These are phyloP conservation scores for Lates calcarifer DNA, from an alignment of 2,113 vertebrate genomes.

Conservation along the genomic window DNA sequence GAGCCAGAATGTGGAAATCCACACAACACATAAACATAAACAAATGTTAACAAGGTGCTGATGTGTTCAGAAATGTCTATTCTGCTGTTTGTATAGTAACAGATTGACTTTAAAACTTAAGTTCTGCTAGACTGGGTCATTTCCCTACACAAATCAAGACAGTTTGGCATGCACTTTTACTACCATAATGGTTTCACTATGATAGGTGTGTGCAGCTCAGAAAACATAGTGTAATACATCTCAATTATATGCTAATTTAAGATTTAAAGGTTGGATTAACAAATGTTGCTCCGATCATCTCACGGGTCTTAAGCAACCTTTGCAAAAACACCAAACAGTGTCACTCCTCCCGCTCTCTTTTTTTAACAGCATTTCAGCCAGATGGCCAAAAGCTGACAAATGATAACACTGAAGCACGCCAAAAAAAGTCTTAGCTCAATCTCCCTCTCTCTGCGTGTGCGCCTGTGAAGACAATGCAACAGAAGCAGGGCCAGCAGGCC, in stretches of 20 bases:
- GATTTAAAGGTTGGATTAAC: constrained; percentile 19
- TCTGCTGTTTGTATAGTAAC: not conserved
- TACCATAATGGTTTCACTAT: not conserved
- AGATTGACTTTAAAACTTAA: constrained; percentile 11
- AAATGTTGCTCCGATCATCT: constrained; percentile 1
- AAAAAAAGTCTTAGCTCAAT: constrained; percentile 58
- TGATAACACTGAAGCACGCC: constrained; percentile 45
- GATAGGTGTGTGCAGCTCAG: not conserved
- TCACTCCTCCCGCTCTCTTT: constrained; percentile 14
- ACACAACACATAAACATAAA: not conserved
- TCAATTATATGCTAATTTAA: constrained; percentile 7
- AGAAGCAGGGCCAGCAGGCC: constrained; percentile 56
- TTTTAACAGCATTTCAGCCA: constrained; percentile 39
- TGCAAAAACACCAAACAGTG: constrained; percentile 1
- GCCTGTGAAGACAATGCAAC: constrained; percentile 64
- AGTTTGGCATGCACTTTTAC: constrained; percentile 1
- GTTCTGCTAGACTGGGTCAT: constrained; percentile 33
- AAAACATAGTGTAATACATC: constrained; percentile 4
- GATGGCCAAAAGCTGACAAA: constrained; percentile 46
- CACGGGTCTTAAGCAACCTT: not conserved
- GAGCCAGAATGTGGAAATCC: constrained; percentile 8
- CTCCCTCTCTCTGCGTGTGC: constrained; percentile 44
- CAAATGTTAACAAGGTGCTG: not conserved
- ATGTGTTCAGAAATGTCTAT: not conserved
- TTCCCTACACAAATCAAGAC: constrained; percentile 40